Evolutionary conservation across 2,113 vertebrate species (phyloP).

Genomic region (Mustelus asterias): DNA sequence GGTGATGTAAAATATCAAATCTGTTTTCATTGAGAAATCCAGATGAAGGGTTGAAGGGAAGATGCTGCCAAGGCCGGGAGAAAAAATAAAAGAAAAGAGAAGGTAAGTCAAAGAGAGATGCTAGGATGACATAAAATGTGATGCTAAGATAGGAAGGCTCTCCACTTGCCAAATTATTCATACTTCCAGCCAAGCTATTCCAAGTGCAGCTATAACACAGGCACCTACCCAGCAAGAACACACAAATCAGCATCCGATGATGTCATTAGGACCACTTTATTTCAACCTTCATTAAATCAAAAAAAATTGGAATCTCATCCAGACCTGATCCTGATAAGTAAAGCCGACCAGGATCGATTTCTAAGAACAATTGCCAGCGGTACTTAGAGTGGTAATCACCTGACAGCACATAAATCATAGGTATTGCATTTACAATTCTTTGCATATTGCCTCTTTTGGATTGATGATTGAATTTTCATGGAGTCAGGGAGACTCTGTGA

Average conservation of each 20-base stretch:
- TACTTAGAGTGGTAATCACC: not conserved
- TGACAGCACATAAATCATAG: not conserved
- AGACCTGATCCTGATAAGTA: not conserved
- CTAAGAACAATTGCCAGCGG: not conserved
- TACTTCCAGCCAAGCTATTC: not conserved
- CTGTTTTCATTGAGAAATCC: not conserved
- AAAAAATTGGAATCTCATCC: not conserved
- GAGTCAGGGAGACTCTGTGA: too few species aligned
- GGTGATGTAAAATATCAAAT: not conserved
- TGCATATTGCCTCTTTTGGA: not conserved
- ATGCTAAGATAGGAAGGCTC: not conserved
- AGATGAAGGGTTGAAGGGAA: not conserved
- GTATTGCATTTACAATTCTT: not conserved
- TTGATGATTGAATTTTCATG: not conserved
- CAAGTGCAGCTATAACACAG: not conserved
- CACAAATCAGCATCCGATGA: not conserved
- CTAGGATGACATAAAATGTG: not conserved
- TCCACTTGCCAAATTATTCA: not conserved
- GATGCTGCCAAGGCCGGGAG: not conserved
- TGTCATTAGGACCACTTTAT: not conserved
- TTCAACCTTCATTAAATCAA: not conserved
- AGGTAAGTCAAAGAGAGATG: not conserved
- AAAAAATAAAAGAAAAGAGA: not conserved
- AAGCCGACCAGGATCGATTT: not conserved
- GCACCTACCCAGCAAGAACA: not conserved